Evolutionary conservation across 2,113 vertebrate species (phyloP).

Genomic region (Oncorhynchus kisutch): DNA sequence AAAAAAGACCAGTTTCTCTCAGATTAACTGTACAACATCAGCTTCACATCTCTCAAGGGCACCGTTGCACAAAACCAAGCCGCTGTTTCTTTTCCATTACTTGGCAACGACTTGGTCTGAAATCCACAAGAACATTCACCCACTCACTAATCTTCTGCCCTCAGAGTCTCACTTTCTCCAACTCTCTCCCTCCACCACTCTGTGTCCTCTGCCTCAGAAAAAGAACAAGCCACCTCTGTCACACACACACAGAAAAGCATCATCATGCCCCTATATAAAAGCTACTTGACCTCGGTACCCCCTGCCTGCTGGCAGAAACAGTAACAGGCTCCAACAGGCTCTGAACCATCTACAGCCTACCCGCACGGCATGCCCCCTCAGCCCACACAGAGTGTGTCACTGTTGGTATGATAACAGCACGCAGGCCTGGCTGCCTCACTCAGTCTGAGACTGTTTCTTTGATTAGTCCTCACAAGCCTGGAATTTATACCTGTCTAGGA

Average conservation of each 20-base stretch:
- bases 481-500: constrained; percentile 11
- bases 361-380: background rate
- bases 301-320: background rate
- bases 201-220: background rate
- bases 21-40: background rate
- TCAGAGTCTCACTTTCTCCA: background rate
- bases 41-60: constrained; percentile 15
- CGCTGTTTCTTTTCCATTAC: background rate
- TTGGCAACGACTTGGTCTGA: background rate
- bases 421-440: background rate
- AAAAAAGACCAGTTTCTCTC: constrained; percentile 1
- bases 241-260: background rate
- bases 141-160: background rate
- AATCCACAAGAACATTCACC: background rate
- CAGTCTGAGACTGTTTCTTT: constrained; percentile 3
- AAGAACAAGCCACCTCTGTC: background rate
- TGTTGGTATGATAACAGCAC: constrained; percentile 12
- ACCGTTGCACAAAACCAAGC: background rate
- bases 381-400: background rate
- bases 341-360: background rate
- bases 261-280: background rate
- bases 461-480: constrained; percentile 21
- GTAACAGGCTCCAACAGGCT: background rate
- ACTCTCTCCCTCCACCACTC: background rate
- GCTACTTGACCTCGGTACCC: background rate